phyloP scores from a whole-genome alignment of 2,797 vertebrate genomes.

The Craterocephalus amniculus region DNA sequence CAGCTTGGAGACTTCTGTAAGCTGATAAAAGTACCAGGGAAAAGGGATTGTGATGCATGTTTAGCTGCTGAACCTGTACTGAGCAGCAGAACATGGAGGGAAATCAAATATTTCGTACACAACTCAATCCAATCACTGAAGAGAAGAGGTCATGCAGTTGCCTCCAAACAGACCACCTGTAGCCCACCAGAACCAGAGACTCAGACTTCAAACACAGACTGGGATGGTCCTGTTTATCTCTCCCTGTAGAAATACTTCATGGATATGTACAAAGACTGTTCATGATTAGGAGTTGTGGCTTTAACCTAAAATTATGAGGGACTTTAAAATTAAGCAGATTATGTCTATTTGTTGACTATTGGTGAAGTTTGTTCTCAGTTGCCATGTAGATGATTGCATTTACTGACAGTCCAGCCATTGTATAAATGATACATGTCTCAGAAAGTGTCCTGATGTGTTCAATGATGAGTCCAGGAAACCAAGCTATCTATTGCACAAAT shows the following conservation, averaged over 20 bases:
- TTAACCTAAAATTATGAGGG: conserved; percentile 16
- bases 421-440: conserved; percentile 25
- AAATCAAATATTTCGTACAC: conserved; percentile 80
- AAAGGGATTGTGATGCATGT: conserved; percentile 78
- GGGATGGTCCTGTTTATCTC: conserved; percentile 78
- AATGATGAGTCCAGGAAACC: conserved; percentile 13
- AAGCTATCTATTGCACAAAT: conserved; percentile 54
- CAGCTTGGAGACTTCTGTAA: conserved; percentile 76
- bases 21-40: conserved; percentile 76
- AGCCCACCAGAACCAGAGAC: conserved; percentile 53
- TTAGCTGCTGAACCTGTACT: conserved; percentile 76
- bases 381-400: conserved; percentile 10
- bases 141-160: conserved; percentile 58
- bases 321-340: conserved; percentile 24
- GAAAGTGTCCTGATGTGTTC: conserved; percentile 12
- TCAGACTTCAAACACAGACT: conserved; percentile 55
- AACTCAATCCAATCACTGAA: conserved; percentile 78
- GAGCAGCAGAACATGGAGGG: conserved; percentile 75
- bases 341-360: conserved; percentile 23
- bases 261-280: conserved; percentile 27
- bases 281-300: conserved; percentile 18
- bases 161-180: conserved; percentile 36
- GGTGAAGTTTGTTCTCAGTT: conserved; percentile 12
- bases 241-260: conserved; percentile 66
- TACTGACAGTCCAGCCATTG: conserved; percentile 31